Evolutionary conservation across 2,888 invertebrate species (phyloP), one percentile per base, ranked within the genome.

Genomic region (Onchidella celtica): DNA sequence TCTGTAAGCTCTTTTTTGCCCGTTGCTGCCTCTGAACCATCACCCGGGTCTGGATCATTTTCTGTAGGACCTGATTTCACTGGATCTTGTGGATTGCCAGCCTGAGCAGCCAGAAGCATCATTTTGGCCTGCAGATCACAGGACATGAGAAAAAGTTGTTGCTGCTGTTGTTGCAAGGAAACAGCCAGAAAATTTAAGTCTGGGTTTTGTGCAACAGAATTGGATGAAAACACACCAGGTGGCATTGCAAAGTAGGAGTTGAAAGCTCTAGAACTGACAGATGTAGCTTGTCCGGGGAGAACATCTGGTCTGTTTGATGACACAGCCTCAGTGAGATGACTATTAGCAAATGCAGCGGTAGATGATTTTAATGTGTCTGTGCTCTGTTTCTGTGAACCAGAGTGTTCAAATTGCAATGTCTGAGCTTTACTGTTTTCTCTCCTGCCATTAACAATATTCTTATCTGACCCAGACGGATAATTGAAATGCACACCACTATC

Each of bases 91-190:
- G n/a, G n/a, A 47, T 47, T 47, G 17, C 17, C 47, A 11, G 47
- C 47, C 47, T 47, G 47, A 27, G 47, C 17, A 27, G 69, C 47
- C n/a, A 69, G 40, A 3, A 14, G 24, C 24, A 69, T 6, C 3
- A 69, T 47, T 69, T 47, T 69, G 24, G 40, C 36, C 29, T 69
- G 69, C 29, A 47, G 40, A 47, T 69, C 69, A 47, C 47, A 47
- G 0, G 34, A 69, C 47, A 69, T 24, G 3, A 69, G 40, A 3
- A 40, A 29, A n/a, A 14, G 69, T 17, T 47, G 24, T 29, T 69
- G 69, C 29, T 69, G 69, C n/a, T 47, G 47, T 27, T 47, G 40
- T 29, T 69, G 47, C 27, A 27, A 27, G 47, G 69, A 34, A 0
- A 47, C 0, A 17, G 36, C 40, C n/a, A 47, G 27, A 3, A 69